Conservation (phyloP, 2,888 invertebrate genomes). For the Mamestra brassicae region DNA sequence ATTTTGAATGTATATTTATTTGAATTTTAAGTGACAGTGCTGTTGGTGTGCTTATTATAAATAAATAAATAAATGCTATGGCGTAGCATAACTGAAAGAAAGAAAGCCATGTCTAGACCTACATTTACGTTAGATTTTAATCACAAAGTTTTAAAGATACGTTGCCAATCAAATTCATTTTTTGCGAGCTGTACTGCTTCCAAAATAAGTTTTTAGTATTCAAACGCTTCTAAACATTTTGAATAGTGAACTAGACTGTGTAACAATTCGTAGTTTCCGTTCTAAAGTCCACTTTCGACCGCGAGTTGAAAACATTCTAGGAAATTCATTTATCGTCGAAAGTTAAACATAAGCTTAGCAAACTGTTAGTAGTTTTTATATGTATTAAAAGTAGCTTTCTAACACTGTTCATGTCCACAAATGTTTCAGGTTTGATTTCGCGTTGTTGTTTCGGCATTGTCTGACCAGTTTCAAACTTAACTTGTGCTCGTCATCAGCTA, state of each 20-base stretch:
- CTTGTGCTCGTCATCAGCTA: no score
- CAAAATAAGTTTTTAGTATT: conserved; percentile 4
- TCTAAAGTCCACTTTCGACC: background rate
- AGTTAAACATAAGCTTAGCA: conserved; percentile 5
- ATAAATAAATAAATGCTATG: no score
- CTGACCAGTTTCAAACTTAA: background rate
- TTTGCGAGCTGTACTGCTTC: no score
- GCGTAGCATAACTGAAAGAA: no score
- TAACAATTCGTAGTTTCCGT: conserved; percentile 17
- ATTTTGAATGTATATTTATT: no score
- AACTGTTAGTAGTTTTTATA: conserved; percentile 18
- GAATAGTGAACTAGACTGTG: conserved; percentile 15
- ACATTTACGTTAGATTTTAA: no score
- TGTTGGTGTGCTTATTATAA: no score
- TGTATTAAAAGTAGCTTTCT: background rate
- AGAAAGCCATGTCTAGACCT: no score
- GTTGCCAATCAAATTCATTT: no score
- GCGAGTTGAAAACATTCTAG: conserved; percentile 16
- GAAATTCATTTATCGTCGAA: conserved; percentile 19
- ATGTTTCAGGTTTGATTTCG: conserved; percentile 9
- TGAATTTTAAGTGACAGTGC: no score
- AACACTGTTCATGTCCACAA: background rate
- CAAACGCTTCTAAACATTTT: conserved; percentile 25
- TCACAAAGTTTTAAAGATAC: no score
- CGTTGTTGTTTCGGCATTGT: background rate